A percentile compares a stretch with the other conserved stretches of the same genome.
Evolutionary conservation across 2,888 invertebrate genomes (phyloP).

Genomic region (Drosophila atripex): DNA sequence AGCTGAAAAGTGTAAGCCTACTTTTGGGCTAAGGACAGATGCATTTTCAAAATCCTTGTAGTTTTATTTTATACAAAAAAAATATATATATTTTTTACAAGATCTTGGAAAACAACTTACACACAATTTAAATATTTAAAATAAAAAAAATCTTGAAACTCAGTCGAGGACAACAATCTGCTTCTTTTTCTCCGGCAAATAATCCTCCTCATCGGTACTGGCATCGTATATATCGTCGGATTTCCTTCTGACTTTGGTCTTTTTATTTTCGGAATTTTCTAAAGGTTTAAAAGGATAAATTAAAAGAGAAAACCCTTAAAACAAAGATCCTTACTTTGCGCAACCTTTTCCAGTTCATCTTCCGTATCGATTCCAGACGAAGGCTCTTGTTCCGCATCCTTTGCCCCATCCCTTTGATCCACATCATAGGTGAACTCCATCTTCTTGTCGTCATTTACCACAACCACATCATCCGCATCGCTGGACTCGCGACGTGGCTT

Average conservation of each 20-base stretch:
- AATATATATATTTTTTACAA: not conserved
- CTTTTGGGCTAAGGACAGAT: not conserved
- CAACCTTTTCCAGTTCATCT: constrained; percentile 80
- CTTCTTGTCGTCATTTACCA: not conserved
- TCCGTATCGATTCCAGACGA: constrained; percentile 81
- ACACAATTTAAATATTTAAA: not conserved
- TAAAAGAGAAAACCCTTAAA: not conserved
- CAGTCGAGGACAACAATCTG: constrained; percentile 5
- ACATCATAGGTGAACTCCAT: constrained; percentile 11
- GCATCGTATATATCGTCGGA: constrained; percentile 71
- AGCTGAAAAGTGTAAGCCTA: not conserved
- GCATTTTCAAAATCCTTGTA: not conserved
- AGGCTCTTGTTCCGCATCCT: constrained; percentile 1
- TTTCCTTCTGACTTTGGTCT: constrained; percentile 27
- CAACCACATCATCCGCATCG: constrained; percentile 1
- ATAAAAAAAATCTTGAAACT: not conserved
- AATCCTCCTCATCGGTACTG: constrained; percentile 82
- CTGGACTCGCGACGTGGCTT: constrained; percentile 43
- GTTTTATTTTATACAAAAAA: not conserved
- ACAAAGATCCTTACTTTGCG: constrained; percentile 49
- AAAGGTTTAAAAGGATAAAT: constrained; percentile 2
- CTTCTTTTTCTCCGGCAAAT: constrained; percentile 53
- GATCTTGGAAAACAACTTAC: not conserved
- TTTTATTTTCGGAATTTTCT: constrained; percentile 37
- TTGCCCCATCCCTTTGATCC: constrained; percentile 11